phyloP scores from a whole-genome alignment of 2,888 invertebrate genomes.

The Acrobasis suavella region DNA sequence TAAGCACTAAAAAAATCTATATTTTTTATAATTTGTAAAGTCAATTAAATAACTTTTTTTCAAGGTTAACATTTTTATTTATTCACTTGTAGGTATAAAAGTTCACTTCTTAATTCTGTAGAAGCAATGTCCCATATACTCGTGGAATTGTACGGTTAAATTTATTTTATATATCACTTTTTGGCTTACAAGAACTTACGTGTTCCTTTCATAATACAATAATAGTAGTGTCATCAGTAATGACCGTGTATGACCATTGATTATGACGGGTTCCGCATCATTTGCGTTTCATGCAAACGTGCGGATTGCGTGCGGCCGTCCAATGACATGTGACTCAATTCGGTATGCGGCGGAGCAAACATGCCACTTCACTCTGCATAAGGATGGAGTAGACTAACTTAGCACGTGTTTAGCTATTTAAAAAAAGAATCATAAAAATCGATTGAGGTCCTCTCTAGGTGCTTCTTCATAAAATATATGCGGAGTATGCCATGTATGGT shows the following conservation, averaged over 20 bases:
- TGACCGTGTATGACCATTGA: slow-evolving; percentile 34
- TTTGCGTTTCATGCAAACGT: slow-evolving; percentile 51
- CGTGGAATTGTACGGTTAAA: too few species aligned
- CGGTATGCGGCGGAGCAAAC: slow-evolving; percentile 17
- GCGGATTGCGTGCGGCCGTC: slow-evolving; percentile 29
- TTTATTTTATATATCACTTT: background rate
- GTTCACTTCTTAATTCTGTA: too few species aligned
- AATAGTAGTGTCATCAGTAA: slow-evolving; percentile 1
- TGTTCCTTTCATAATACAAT: slow-evolving; percentile 5
- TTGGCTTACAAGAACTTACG: background rate
- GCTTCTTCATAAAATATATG: too few species aligned
- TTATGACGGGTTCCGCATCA: slow-evolving; percentile 40
- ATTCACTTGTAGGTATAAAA: too few species aligned
- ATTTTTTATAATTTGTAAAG: too few species aligned
- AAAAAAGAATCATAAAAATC: background rate
- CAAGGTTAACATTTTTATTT: too few species aligned
- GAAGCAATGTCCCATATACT: too few species aligned
- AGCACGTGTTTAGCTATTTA: slow-evolving; percentile 10
- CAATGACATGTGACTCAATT: slow-evolving; percentile 23
- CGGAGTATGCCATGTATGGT: too few species aligned
- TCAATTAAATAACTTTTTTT: too few species aligned
- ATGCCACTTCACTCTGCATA: slow-evolving; percentile 9
- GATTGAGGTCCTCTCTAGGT: too few species aligned
- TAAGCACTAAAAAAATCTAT: too few species aligned
- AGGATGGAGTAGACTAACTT: background rate